A percentile compares a stretch with the other conserved stretches of the same genome.
These are phyloP conservation scores for Eurystomus gularis DNA, from an alignment of 2,113 vertebrate genomes.

Conservation along the genomic window DNA sequence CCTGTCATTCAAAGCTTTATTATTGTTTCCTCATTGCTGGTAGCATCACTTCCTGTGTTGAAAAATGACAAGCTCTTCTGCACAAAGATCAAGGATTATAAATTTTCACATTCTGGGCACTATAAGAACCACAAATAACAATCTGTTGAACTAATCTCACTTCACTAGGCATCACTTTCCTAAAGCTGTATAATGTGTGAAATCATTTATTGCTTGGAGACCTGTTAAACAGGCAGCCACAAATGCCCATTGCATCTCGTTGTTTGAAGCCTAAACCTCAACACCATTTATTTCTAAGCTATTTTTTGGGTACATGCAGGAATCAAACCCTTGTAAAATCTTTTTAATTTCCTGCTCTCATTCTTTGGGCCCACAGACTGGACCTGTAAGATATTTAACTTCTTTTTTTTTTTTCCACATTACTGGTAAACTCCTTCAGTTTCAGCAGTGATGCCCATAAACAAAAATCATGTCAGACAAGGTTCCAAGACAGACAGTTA, in stretches of 20 bases:
- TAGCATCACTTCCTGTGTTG: neutral
- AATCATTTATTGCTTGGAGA: constrained; percentile 31
- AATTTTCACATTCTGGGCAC: neutral
- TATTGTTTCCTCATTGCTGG: neutral
- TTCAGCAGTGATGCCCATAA: constrained; percentile 35
- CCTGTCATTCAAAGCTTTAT: neutral
- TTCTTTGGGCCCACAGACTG: constrained; percentile 4
- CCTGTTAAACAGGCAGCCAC: neutral
- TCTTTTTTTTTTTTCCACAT: neutral
- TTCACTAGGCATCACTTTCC: neutral
- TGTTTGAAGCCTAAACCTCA: constrained; percentile 14
- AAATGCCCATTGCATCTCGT: constrained; percentile 2
- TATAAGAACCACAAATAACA: neutral
- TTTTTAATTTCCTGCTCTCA: constrained; percentile 51
- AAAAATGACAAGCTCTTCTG: neutral
- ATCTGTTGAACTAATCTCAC: neutral
- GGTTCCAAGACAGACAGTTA: constrained; percentile 51
- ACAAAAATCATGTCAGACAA: constrained; percentile 31
- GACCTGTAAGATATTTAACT: neutral
- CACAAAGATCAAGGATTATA: neutral
- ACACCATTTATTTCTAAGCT: constrained; percentile 18
- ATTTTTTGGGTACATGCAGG: constrained; percentile 8
- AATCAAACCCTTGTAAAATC: constrained; percentile 54
- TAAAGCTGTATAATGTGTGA: constrained; percentile 12
- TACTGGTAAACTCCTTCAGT: constrained; percentile 31